Base-by-base conservation (phyloP, 2,797 vertebrate species). In the Balearica regulorum region DNA sequence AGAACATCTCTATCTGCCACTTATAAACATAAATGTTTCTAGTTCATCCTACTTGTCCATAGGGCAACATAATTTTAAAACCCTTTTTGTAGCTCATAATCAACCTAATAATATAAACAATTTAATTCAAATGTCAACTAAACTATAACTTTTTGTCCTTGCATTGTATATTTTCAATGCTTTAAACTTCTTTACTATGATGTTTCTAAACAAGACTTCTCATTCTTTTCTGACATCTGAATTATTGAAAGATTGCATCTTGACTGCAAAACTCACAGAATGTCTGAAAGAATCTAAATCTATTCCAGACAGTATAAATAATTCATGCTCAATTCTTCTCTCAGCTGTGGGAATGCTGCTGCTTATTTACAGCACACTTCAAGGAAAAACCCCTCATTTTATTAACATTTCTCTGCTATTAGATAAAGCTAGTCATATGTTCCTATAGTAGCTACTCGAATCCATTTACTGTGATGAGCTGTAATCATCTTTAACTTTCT, bases 191-290 rank as follows among this genome's bases (percentile, higher is more conserved):
- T 96, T 97, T 96, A 75, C 57, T 88, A 62, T 94, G 71, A 90
- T 97, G 39, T 95, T 97, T 97, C 79, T 71, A 81, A 97, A 97
- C 55, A 86, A 11, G 14, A 89, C 39, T 95, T 93, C 78, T 80
- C 83, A 84, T 53, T 94, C 76, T 81, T 94, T 90, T 93, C 90
- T 95, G 93, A 96, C 91, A 96, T 95, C 69, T 98, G 97, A 97
- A 96, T 97, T 97, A 96, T 94, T 97, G 96, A 96, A 95, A 93
- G 83, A 97, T 95, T 97, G 69, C 71, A 90, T 96, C 90, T 93
- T 97, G 94, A 97, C 96, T 96, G 81, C 73, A 96, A 96, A 95
- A 97, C 94, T 97, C 87, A 60, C 64, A 91, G 83, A 96, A 90
- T 90, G 94, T 95, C 95, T 95, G 68, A 84, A 96, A 89, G 83